Percentiles rank a stretch among this genome's conserved stretches.
These are phyloP conservation scores for Tylochromis polylepis DNA, from an alignment of 2,113 vertebrate species.

Conservation along the genomic window DNA sequence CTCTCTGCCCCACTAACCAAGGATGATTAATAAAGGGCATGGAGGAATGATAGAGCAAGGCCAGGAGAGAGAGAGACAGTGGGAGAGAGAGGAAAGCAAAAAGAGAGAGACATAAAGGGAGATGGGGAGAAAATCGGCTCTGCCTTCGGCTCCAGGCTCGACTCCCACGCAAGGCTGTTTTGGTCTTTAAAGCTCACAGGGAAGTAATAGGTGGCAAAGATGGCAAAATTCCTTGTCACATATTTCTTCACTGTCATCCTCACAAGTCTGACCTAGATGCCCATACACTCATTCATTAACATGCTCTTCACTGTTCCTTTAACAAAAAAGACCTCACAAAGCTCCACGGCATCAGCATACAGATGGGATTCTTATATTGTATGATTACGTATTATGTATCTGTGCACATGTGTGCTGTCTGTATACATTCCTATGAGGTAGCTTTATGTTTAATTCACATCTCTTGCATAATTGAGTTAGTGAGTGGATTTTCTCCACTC, in stretches of 20 bases:
- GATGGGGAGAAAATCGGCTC: constrained; percentile 10
- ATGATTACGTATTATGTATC: constrained; percentile 1
- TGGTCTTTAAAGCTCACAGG: constrained; percentile 43
- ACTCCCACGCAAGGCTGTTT: constrained; percentile 39
- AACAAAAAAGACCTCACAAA: not conserved
- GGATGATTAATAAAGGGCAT: constrained; percentile 69
- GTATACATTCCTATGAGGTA: constrained; percentile 32
- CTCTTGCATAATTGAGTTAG: constrained; percentile 70
- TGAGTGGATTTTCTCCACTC: constrained; percentile 58
- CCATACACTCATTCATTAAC: not conserved
- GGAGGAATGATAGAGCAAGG: constrained; percentile 14
- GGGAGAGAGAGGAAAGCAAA: not conserved
- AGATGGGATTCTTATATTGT: constrained; percentile 22
- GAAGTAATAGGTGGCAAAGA: constrained; percentile 30
- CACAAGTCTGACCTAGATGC: not conserved
- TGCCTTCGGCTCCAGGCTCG: constrained; percentile 42
- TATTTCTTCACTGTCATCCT: not conserved
- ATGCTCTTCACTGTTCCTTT: not conserved
- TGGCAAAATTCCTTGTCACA: constrained; percentile 5
- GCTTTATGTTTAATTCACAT: constrained; percentile 71
- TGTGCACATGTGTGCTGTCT: constrained; percentile 22
- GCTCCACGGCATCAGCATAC: not conserved
- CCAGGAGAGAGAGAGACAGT: not conserved
- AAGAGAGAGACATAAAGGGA: not conserved
- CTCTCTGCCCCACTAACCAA: constrained; percentile 66